Evolutionary conservation across 2,888 invertebrate species (phyloP).

Genomic region (Coecobrya sp.): DNA sequence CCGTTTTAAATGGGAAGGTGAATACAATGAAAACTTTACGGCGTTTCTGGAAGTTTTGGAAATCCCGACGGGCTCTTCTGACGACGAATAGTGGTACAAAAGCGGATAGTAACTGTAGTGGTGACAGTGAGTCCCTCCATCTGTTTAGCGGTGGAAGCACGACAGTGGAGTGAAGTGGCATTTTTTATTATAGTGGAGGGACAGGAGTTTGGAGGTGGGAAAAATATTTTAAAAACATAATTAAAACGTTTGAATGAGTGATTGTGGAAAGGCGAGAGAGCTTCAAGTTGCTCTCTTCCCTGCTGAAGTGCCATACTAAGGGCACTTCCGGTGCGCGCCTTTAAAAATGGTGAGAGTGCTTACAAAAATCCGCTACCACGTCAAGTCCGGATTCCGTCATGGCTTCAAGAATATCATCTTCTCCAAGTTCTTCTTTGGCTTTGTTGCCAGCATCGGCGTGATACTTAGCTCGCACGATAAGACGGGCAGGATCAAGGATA

Average conservation of each 20-base stretch:
- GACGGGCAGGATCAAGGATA: constrained; percentile 81
- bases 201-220: no score
- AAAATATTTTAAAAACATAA: no score
- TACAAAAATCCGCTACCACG: constrained; percentile 78
- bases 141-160: background rate
- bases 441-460: constrained; percentile 80
- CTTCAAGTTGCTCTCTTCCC: constrained; percentile 19
- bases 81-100: background rate
- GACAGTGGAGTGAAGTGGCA: no score
- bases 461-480: constrained; percentile 82
- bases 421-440: constrained; percentile 84
- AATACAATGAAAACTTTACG: constrained; percentile 55
- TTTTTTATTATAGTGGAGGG: no score
- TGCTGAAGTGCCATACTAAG: background rate
- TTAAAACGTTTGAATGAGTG: constrained; percentile 58
- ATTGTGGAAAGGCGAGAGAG: constrained; percentile 52
- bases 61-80: constrained; percentile 20
- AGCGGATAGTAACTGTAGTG: background rate
- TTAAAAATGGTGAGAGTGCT: constrained; percentile 74
- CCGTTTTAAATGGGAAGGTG: constrained; percentile 9
- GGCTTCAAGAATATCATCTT: constrained; percentile 84
- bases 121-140: background rate
- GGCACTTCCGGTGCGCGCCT: background rate
- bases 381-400: constrained; percentile 83
- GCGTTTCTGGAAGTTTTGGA: constrained; percentile 38